These are phyloP conservation scores for Solea solea DNA, from an alignment of 2,113 vertebrate species.

Conservation along the genomic window DNA sequence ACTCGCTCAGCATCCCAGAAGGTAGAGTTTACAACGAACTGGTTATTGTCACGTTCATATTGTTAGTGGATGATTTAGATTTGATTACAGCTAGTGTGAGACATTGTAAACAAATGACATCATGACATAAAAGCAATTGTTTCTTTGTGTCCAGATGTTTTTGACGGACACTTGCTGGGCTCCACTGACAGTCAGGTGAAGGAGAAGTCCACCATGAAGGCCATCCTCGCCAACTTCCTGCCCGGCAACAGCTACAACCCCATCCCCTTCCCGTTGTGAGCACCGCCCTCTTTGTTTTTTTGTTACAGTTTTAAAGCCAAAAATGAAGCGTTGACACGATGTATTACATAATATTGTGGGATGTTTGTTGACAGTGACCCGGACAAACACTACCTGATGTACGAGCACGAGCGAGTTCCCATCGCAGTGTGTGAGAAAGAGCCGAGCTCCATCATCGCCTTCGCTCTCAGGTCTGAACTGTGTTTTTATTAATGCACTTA, in stretches of 20 bases:
- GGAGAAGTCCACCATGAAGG: conserved; percentile 99
- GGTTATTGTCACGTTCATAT: too few relatives aligned
- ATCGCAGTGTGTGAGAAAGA: conserved; percentile 97
- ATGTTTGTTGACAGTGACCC: conserved; percentile 86
- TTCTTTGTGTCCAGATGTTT: conserved; percentile 85
- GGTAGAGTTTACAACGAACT: conserved; percentile 71
- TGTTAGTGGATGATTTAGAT: too few relatives aligned
- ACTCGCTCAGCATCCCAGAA: conserved; percentile 89
- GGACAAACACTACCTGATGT: conserved; percentile 98
- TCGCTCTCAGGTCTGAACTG: conserved; percentile 88
- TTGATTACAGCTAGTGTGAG: too few relatives aligned
- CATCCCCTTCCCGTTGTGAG: conserved; percentile 96
- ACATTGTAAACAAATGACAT: too few relatives aligned
- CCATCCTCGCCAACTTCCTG: conserved; percentile 96
- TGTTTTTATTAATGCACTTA: background rate
- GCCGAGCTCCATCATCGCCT: conserved; percentile 98
- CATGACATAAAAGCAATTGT: background rate
- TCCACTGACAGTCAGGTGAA: conserved; percentile 97
- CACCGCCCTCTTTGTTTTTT: background rate
- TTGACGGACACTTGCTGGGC: conserved; percentile 92
- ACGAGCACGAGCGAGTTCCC: conserved; percentile 95
- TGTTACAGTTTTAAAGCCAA: too few relatives aligned
- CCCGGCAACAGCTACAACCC: conserved; percentile 97
- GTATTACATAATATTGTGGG: background rate
- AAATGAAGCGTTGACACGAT: too few relatives aligned